Evolutionary conservation across 2,888 invertebrate genomes (phyloP).

Genomic region (Teleogryllus oceanicus): DNA sequence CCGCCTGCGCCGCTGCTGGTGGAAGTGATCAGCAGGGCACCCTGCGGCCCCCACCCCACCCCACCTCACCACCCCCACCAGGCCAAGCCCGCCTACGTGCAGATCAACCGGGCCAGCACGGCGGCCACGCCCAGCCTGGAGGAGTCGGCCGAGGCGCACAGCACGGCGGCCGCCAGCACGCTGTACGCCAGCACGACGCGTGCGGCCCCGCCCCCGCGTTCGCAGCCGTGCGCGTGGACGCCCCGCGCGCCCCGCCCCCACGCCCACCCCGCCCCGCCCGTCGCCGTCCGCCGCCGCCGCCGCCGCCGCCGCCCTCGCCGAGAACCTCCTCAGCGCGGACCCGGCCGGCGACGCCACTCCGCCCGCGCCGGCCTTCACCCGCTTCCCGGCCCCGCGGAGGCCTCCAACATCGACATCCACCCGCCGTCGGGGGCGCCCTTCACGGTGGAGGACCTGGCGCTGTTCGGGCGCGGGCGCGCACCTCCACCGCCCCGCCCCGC

Average conservation of each 20-base stretch:
- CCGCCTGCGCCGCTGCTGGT: not conserved
- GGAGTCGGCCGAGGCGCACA: not conserved
- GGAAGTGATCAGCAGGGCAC: slow-evolving; percentile 3
- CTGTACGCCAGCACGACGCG: not conserved
- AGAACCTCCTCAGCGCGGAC: too few species aligned
- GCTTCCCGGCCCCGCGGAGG: not conserved
- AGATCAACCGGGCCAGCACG: not conserved
- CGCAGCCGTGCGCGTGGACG: not conserved
- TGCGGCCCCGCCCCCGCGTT: not conserved
- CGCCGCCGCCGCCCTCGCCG: not conserved
- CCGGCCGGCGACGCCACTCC: not conserved
- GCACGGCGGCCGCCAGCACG: not conserved
- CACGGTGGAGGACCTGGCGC: slow-evolving; percentile 26
- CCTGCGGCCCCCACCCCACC: not conserved
- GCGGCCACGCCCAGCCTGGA: not conserved
- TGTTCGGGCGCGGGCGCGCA: not conserved
- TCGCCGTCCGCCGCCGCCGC: not conserved
- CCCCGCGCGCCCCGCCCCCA: not conserved
- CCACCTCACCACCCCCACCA: not conserved
- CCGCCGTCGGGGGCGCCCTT: slow-evolving; percentile 28
- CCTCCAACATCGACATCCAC: slow-evolving; percentile 28
- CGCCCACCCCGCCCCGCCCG: not conserved
- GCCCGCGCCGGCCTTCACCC: not conserved
- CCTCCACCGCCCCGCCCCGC: not conserved
- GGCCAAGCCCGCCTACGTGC: too few species aligned